A percentile compares a stretch with the other conserved stretches of the same genome.
phyloP scores from a whole-genome alignment of 2,888 invertebrate genomes.

The Catonia carolina region DNA sequence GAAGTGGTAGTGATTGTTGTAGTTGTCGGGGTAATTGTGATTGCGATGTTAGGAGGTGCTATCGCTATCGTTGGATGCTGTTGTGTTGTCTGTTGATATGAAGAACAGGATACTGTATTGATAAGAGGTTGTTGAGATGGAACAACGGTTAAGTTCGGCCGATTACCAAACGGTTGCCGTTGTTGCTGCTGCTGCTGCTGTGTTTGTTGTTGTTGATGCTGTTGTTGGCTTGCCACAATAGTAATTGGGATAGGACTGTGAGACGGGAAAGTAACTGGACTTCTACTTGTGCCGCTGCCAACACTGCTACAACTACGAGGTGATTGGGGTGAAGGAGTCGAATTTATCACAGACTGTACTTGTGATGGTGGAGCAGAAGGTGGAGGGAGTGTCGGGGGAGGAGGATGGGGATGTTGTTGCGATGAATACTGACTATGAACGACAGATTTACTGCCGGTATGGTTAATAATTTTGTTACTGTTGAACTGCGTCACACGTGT shows the following conservation, averaged over 20 bases:
- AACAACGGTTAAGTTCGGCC: slow-evolving; percentile 37
- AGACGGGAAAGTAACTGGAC: slow-evolving; percentile 18
- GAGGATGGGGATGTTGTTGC: too few relatives aligned
- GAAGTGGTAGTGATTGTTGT: slow-evolving; percentile 16
- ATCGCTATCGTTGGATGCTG: neutral
- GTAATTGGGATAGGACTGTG: slow-evolving; percentile 17
- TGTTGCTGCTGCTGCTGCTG: slow-evolving; percentile 22
- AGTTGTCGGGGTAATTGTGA: slow-evolving; percentile 9
- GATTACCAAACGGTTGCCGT: slow-evolving; percentile 30
- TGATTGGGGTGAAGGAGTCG: slow-evolving; percentile 17
- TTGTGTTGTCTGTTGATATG: too few relatives aligned
- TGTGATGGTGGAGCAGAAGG: too few relatives aligned
- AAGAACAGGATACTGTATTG: neutral
- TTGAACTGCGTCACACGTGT: neutral
- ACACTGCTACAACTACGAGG: slow-evolving; percentile 1
- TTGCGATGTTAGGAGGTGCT: slow-evolving; percentile 8
- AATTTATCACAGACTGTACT: neutral
- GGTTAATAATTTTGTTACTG: slow-evolving; percentile 4
- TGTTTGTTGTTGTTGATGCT: slow-evolving; percentile 10
- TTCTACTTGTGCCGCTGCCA: slow-evolving; percentile 18
- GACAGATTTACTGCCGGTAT: slow-evolving; percentile 9
- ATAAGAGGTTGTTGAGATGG: slow-evolving; percentile 18
- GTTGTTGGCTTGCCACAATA: slow-evolving; percentile 19
- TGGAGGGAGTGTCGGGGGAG: too few relatives aligned
- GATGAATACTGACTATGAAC: slow-evolving; percentile 13